phyloP scores from a whole-genome alignment of 2,888 invertebrate species.

The Adela reaumurella region DNA sequence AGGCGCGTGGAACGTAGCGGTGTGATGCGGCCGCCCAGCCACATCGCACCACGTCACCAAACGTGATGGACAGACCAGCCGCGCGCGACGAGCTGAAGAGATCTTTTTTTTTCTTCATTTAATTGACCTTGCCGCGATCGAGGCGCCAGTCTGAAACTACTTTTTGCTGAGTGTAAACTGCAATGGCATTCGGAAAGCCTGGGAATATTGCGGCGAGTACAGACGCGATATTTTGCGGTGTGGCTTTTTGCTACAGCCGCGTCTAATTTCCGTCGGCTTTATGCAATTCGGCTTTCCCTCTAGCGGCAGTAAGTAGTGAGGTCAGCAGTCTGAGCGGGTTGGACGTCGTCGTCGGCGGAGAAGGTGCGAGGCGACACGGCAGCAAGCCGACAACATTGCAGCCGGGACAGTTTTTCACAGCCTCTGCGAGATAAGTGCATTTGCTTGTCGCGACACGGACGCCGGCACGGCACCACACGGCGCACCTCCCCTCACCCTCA shows the following conservation, averaged over 20 bases:
- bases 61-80: background rate
- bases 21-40: no score
- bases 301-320: no score
- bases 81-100: background rate
- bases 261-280: no score
- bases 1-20: background rate
- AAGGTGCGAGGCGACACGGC: background rate
- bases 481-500: constrained; percentile 8
- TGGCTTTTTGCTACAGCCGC: no score
- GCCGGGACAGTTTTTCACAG: constrained; percentile 41
- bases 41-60: background rate
- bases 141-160: background rate
- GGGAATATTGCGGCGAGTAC: background rate
- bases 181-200: background rate
- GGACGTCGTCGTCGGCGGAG: background rate
- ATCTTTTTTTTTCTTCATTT: background rate
- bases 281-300: no score
- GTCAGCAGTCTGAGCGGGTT: background rate
- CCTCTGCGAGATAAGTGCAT: constrained; percentile 54
- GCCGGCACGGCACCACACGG: constrained; percentile 24
- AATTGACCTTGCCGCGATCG: background rate
- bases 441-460: constrained; percentile 50
- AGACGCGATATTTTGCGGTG: no score
- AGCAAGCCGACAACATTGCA: background rate
- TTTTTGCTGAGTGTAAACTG: background rate